Base-by-base conservation (phyloP, 2,797 vertebrate species). In the Euthynnus affinis region DNA sequence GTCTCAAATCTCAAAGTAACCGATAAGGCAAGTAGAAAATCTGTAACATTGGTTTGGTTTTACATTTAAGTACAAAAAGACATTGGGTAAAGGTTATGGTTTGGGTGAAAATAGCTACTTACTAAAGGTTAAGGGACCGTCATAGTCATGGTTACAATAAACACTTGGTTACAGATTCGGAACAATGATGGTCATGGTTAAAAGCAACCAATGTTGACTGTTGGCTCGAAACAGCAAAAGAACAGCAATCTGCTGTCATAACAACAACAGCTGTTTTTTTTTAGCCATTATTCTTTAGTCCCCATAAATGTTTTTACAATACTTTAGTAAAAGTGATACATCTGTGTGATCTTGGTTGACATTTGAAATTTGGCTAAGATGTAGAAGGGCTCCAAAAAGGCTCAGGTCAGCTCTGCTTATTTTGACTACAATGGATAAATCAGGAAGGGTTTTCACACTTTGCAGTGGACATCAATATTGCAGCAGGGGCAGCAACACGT, bases 391-490 rank as follows among this genome's bases (percentile, higher is more conserved):
- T 12, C 8, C 3, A 1, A 22, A 59, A 34, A 5, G 6, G 29
- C 6, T 49, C 52, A 66, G 49, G 76, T 79, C 70, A 42, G 42
- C 25, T 13, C 23, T 48, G n/a, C 27, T 74, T 12, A 49, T 29
- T 25, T 23, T 53, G 56, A 73, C 25, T 57, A 72, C 53, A 10
- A 40, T 22, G 44, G 67, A 27, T 49, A 58, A 65, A 58, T 73
- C 34, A 72, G 58, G 76, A 46, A 76, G 15, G 29, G 44, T 78
- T 86, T 89, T 90, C 68, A 78, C 84, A 82, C 88, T 32, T 80
- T 17, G 3, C 49, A 68, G 32, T n/a, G n/a, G 53, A 61, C 86
- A 85, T 90, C 81, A 88, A 82, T 88, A 79, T 80, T 88, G 59
- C 74, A 89, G 76, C 49, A 62, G 61, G 58, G 71, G 52, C 71